Percentiles rank a stretch among this genome's conserved stretches.
phyloP scores from a whole-genome alignment of 2,888 invertebrate species.

The Cistogaster globosa region DNA sequence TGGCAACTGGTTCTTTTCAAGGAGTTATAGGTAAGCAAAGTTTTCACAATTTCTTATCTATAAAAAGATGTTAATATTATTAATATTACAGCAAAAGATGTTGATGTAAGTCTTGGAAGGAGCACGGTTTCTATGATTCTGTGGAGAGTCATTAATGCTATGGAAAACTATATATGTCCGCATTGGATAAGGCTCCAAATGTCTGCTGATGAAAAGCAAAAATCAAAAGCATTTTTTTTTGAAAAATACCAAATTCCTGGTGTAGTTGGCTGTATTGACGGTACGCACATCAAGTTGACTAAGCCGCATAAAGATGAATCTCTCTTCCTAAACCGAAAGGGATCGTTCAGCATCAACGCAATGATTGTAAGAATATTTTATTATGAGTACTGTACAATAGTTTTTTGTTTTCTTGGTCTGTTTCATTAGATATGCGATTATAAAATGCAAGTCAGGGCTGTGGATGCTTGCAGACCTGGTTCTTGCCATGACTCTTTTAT shows the following conservation, averaged over 20 bases:
- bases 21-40: conserved; percentile 31
- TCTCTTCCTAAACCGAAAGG: not conserved
- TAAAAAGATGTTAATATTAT: not conserved
- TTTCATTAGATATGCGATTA: conserved; percentile 8
- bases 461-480: conserved; percentile 17
- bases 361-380: conserved; percentile 1
- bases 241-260: conserved; percentile 42
- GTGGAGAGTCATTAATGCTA: conserved; percentile 29
- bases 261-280: conserved; percentile 46
- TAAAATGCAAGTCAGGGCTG: not conserved
- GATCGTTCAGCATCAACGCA: conserved; percentile 20
- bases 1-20: conserved; percentile 36
- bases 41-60: not conserved
- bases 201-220: too few relatives aligned
- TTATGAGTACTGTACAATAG: too few relatives aligned
- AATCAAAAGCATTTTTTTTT: conserved; percentile 19
- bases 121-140: conserved; percentile 31
- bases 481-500: conserved; percentile 16
- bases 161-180: conserved; percentile 22
- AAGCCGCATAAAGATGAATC: conserved; percentile 46
- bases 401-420: not conserved
- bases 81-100: not conserved
- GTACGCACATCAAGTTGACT: conserved; percentile 34
- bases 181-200: conserved; percentile 30
- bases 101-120: conserved; percentile 11